Evolutionary conservation across 2,797 vertebrate genomes (phyloP), one percentile per base, ranked within the genome.

Genomic region (Ctenopoma kingsleyae): DNA sequence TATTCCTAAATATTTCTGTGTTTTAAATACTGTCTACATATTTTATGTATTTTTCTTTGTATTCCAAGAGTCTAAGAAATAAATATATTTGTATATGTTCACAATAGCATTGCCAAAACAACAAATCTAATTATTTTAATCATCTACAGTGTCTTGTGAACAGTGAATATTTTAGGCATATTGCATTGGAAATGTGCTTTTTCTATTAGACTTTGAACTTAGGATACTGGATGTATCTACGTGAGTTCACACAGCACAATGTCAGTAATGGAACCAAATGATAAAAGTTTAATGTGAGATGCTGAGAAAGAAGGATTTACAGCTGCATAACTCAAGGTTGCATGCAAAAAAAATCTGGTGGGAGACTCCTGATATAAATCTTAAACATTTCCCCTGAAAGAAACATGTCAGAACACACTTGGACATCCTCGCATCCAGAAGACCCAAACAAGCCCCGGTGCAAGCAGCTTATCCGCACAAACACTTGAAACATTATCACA

Each of bases 401-500:
- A 61, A 71, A 36, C 3, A 23, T 17, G 52, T 69, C 53, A 61
- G 19, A 67, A 57, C 0, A 23, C 61, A 53, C 44, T 60, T 11
- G 17, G 22, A 54, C 46, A 40, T 49, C 25, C 25, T 36, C n/a
- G 44, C 20, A 25, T 23, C 27, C 47, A 48, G 27, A 2, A 36
- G 23, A 78, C 40, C 44, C 40, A 74, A 74, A 71, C 73, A 61
- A 71, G 19, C 40, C n/a, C 19, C 0, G 0, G 25, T n/a, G 11
- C 2, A 11, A 58, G 16, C 46, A 46, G 11, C 25, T 62, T 43
- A 44, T 22, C 15, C 35, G 17, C 35, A 64, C 43, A 84, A 84
- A 77, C 74, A 78, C 63, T 80, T 50, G 41, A 71, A 80, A 62
- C 62, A 56, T 64, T 22, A 65, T 67, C 57, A 61, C 61, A 78